Evolutionary conservation across 23 tunicate genomes (phyloP).

Genomic region (Ascidia mentula): DNA sequence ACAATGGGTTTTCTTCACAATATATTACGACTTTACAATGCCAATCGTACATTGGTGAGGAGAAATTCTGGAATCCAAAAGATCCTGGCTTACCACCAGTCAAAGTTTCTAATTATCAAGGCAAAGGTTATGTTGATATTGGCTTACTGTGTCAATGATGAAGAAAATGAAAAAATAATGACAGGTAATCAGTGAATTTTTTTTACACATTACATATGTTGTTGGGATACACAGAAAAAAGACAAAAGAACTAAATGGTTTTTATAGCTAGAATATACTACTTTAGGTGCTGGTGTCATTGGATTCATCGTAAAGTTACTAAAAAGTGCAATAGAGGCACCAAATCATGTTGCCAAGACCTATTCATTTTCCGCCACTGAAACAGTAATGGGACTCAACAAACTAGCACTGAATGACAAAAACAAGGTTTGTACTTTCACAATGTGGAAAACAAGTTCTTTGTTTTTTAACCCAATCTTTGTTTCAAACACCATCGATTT

Average conservation of each 20-base stretch:
- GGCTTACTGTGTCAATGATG: constrained; percentile 70
- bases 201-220: no score
- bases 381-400: constrained; percentile 56
- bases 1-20: constrained; percentile 55
- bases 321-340: constrained; percentile 32
- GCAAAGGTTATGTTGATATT: constrained; percentile 65
- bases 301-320: constrained; percentile 43
- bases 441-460: no score
- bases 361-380: constrained; percentile 69
- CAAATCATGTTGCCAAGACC: constrained; percentile 50
- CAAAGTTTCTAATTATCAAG: constrained; percentile 59
- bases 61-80: constrained; percentile 38
- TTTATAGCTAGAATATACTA: no score
- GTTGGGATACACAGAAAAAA: no score
- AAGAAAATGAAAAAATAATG: constrained; percentile 61
- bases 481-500: no score
- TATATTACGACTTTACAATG: constrained; percentile 25
- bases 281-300: constrained; percentile 49
- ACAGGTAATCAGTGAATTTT: no score
- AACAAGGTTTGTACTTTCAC: constrained; percentile 67
- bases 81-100: constrained; percentile 24
- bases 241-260: no score
- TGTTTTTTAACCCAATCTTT: neutral
- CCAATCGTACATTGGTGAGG: constrained; percentile 25
- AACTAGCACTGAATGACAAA: constrained; percentile 52